Evolutionary conservation across 2,113 vertebrate genomes (phyloP).

Genomic region (Tichodroma muraria): DNA sequence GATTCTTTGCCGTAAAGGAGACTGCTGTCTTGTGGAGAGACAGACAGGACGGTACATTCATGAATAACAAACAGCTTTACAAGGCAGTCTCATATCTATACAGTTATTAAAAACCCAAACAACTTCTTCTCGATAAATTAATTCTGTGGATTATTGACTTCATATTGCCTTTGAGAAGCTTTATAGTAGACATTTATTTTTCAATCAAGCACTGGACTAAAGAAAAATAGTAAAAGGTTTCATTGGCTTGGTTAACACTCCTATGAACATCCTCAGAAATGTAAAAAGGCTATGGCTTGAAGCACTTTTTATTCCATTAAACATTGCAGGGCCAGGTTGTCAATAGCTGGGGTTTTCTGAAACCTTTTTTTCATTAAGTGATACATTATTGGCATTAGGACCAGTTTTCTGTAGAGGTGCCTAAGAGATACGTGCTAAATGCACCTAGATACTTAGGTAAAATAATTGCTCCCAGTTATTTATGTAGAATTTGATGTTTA

Average conservation of each 20-base stretch:
- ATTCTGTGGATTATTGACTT: neutral
- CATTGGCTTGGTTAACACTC: neutral
- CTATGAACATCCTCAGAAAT: neutral
- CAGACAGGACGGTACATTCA: neutral
- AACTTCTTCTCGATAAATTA: slow-evolving; percentile 4
- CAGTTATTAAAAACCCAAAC: neutral
- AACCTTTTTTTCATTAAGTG: neutral
- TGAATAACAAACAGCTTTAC: neutral
- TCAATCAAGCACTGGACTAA: neutral
- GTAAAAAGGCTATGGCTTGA: neutral
- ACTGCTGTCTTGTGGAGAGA: neutral
- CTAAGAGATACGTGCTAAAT: neutral
- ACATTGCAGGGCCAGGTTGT: neutral
- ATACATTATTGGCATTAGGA: neutral
- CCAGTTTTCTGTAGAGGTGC: neutral
- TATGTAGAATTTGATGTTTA: neutral
- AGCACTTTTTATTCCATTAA: neutral
- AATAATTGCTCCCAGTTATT: neutral
- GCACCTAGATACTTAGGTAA: neutral
- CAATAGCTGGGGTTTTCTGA: neutral
- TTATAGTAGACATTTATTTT: neutral
- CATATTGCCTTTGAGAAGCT: neutral
- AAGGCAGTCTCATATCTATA: neutral
- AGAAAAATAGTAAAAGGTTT: neutral
- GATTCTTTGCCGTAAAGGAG: neutral